Evolutionary conservation across 2,113 vertebrate genomes (phyloP), one percentile per base, ranked within the genome.

Genomic region (Sebastes fasciatus): DNA sequence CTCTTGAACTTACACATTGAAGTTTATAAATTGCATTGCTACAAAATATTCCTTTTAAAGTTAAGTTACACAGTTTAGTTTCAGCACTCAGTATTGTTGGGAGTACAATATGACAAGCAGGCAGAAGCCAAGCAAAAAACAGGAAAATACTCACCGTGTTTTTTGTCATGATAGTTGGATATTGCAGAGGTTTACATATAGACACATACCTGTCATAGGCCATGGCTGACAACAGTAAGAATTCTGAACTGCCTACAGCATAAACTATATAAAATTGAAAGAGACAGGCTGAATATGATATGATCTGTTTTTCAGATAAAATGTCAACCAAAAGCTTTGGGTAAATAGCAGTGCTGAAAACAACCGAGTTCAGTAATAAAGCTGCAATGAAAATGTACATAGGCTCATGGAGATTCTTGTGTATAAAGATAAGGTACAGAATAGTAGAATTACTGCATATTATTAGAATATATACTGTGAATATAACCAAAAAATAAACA

Each of bases 151-250:
- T 65, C 0, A 88, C 64, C 0, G 45, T 79, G 0, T 0, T 40
- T 58, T 69, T 81, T 23, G 1, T 70, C 86, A 87, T 73, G 5
- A 83, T 68, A 8, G n/a, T 45, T 45, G 19, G 34, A 21, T 72
- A 72, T 72, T 72, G 51, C 4, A 58, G 52, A 71, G 69, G 69
- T 21, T 72, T 72, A 34, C 63, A 82, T 52, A 86, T 82, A 12
- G 79, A 73, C 8, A 87, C 72, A 63, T 77, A 87, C 14, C 80
- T 77, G 73, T 87, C 85, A 66, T 83, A 87, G 9, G 85, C 54
- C 80, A 87, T 87, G 67, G 19, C 80, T 49, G 48, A 54, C 57
- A 73, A 23, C 17, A 72, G 19, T 10, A 58, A 67, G 19, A 67
- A 83, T 0, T 87, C 85, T 43, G 80, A 62, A 48, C 19, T 5